Conservation (phyloP, 2,113 vertebrate species). For the Tragulus kanchil region DNA sequence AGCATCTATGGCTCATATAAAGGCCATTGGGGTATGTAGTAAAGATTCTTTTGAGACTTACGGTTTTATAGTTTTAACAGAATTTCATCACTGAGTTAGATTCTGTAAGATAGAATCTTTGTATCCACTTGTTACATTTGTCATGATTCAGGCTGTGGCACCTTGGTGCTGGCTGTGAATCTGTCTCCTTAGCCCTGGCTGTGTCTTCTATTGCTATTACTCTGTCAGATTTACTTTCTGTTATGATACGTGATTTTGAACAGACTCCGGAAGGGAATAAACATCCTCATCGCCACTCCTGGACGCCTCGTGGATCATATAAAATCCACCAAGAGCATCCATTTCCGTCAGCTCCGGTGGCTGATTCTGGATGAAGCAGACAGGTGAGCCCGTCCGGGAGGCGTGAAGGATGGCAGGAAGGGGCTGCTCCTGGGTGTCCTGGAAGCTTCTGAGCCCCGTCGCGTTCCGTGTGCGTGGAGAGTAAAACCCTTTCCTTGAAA, state of each 20-base stretch:
- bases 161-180: accelerated
- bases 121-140: not conserved
- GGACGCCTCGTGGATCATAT: slow-evolving; percentile 98
- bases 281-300: slow-evolving; percentile 96
- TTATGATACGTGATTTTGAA: not conserved
- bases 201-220: not conserved
- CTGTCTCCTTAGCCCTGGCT: not conserved
- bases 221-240: not conserved
- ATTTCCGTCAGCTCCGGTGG: slow-evolving; percentile 92
- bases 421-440: not conserved
- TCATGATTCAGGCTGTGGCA: not conserved
- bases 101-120: not conserved
- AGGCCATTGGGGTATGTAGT: not conserved
- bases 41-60: not conserved
- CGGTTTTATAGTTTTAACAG: not conserved
- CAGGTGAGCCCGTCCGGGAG: slow-evolving; percentile 87
- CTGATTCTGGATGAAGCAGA: slow-evolving; percentile 97
- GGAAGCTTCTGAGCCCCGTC: not conserved
- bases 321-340: slow-evolving; percentile 93
- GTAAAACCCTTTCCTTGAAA: not conserved
- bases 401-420: not conserved
- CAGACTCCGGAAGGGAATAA: slow-evolving; percentile 97
- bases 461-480: accelerated
- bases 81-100: not conserved
- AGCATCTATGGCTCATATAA: not conserved